These are phyloP conservation scores for Myrmophylax atrothorax DNA, from an alignment of 2,113 vertebrate species.

Conservation along the genomic window DNA sequence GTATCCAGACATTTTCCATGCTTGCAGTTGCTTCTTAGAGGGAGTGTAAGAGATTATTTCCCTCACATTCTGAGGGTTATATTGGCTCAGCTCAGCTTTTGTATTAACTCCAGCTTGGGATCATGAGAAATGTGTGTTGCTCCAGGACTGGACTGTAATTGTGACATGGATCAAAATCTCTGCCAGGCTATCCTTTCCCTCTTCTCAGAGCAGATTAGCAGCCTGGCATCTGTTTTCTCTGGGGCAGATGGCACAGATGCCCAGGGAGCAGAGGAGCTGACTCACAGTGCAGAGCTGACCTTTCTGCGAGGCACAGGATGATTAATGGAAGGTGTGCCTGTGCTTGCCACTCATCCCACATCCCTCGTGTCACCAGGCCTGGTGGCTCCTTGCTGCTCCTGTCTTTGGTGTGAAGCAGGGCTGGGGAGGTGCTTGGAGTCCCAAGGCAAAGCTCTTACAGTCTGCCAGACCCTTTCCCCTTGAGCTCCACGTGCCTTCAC, in stretches of 20 bases:
- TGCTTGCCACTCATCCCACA: background rate
- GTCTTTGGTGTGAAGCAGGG: background rate
- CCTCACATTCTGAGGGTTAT: background rate
- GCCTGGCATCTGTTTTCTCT: background rate
- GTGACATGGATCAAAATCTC: background rate
- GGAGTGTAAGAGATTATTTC: background rate
- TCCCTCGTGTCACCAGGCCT: background rate
- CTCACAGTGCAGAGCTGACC: background rate
- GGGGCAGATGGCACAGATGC: background rate
- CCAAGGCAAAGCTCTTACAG: background rate
- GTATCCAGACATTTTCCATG: background rate
- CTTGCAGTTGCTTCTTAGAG: background rate
- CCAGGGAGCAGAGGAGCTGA: background rate
- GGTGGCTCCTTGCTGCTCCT: background rate
- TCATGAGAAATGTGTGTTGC: background rate
- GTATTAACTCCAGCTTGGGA: background rate
- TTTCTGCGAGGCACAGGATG: background rate
- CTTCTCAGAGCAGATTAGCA: slow-evolving; percentile 29
- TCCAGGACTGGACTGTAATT: background rate
- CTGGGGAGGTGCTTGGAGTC: background rate
- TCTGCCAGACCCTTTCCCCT: background rate
- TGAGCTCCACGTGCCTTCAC: fast-evolving
- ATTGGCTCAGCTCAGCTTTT: background rate
- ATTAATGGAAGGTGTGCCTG: background rate
- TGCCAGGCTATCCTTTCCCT: background rate